Evolutionary conservation across 2,888 invertebrate species (phyloP).

Genomic region (Drosophila subquinaria): DNA sequence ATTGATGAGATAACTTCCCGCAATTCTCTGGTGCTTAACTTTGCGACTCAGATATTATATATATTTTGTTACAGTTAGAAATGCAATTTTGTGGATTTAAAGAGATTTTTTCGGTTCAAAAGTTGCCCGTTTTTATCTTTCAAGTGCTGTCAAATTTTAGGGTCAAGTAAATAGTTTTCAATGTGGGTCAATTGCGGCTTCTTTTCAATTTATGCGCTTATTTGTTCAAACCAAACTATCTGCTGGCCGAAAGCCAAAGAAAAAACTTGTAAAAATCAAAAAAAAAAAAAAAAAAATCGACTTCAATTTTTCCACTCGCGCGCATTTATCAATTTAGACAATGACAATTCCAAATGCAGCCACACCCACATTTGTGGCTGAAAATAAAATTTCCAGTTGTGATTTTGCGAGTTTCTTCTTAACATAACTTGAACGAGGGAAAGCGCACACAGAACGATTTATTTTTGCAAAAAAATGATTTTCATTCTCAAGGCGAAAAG

Average conservation of each 20-base stretch:
- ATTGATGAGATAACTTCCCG: slow-evolving; percentile 61
- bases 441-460: slow-evolving; percentile 31
- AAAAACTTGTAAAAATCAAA: slow-evolving; percentile 5
- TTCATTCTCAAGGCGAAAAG: slow-evolving; percentile 20
- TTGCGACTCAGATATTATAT: slow-evolving; percentile 34
- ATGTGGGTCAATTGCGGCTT: slow-evolving; percentile 57
- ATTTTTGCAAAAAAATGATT: slow-evolving; percentile 31
- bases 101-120: slow-evolving; percentile 36
- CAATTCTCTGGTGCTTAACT: slow-evolving; percentile 42
- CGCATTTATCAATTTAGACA: slow-evolving; percentile 63
- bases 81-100: slow-evolving; percentile 48
- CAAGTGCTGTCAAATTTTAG: slow-evolving; percentile 16
- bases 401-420: slow-evolving; percentile 40
- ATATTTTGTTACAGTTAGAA: slow-evolving; percentile 39
- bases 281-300: slow-evolving; percentile 12
- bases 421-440: slow-evolving; percentile 11
- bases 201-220: slow-evolving; percentile 66
- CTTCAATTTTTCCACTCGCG: slow-evolving; percentile 38
- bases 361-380: slow-evolving; percentile 30
- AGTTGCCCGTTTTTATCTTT: slow-evolving; percentile 6
- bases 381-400: slow-evolving; percentile 41
- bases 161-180: slow-evolving; percentile 52
- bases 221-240: slow-evolving; percentile 45
- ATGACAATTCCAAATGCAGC: slow-evolving; percentile 41
- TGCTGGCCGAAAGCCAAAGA: slow-evolving; percentile 18